These are phyloP conservation scores for Oncorhynchus kisutch DNA, from an alignment of 2,113 vertebrate genomes.

Conservation along the genomic window DNA sequence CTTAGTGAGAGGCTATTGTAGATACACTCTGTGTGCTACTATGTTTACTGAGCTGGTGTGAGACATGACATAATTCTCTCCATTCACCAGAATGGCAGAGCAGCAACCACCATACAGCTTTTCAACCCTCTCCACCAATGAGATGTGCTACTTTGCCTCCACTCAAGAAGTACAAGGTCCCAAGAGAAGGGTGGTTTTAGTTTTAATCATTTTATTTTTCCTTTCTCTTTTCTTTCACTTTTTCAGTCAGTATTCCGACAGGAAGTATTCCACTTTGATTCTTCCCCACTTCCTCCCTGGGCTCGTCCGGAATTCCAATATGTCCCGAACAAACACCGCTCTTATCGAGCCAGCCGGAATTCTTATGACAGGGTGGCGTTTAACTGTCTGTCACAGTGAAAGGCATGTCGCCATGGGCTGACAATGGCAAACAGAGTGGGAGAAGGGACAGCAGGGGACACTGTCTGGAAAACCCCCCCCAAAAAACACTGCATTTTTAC, in stretches of 20 bases:
- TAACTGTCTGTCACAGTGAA: constrained; percentile 29
- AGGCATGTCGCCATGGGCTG: constrained; percentile 40
- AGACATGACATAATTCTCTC: background rate
- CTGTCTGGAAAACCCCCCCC: constrained; percentile 4
- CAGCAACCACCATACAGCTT: background rate
- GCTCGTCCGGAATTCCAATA: constrained; percentile 45
- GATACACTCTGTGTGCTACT: too few relatives aligned
- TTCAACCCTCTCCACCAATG: background rate
- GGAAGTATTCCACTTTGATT: constrained; percentile 43
- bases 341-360: constrained; percentile 46
- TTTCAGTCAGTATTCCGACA: constrained; percentile 9
- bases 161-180: background rate
- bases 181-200: background rate
- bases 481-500: constrained; percentile 59
- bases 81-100: background rate
- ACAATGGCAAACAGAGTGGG: background rate
- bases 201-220: background rate
- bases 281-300: constrained; percentile 44
- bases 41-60: background rate
- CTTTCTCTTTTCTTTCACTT: constrained; percentile 6
- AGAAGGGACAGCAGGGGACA: constrained; percentile 17
- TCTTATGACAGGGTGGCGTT: constrained; percentile 63
- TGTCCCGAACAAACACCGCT: constrained; percentile 42
- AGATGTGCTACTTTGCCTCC: background rate
- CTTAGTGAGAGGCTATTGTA: too few relatives aligned